phyloP scores from a whole-genome alignment of 1,140 invertebrate genomes.

The Chironomus tepperi region DNA sequence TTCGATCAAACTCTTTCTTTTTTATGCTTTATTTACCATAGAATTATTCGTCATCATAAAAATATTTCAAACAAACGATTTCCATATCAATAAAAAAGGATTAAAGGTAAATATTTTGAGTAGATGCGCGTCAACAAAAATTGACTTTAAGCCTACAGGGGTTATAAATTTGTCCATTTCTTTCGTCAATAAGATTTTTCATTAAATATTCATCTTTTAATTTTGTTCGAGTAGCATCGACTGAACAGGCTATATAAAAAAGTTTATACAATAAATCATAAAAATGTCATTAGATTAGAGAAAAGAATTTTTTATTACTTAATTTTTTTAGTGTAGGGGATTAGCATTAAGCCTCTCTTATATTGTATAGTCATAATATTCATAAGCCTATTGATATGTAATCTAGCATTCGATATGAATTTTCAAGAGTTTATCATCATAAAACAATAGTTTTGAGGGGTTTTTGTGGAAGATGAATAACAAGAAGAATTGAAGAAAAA shows the following conservation, averaged over 20 bases:
- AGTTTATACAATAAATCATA: constrained; percentile 1
- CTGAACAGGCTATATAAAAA: not conserved
- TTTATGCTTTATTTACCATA: too few species aligned
- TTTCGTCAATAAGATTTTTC: too few species aligned
- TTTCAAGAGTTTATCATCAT: not conserved
- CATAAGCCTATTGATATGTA: too few species aligned
- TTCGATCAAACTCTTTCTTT: too few species aligned
- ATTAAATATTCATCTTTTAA: too few species aligned
- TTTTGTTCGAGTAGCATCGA: too few species aligned
- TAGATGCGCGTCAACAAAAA: not conserved
- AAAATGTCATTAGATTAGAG: not conserved
- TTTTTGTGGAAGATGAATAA: not conserved
- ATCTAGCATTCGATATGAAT: not conserved
- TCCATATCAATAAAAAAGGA: constrained; percentile 18
- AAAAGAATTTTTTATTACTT: not conserved
- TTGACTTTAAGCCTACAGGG: constrained; percentile 11
- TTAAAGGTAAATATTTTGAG: constrained; percentile 17
- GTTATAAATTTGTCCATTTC: too few species aligned
- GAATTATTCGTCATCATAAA: too few species aligned
- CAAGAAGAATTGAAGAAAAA: not conserved
- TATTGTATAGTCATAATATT: not conserved
- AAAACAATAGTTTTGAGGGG: not conserved
- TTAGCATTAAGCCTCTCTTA: not conserved
- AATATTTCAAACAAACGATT: too few species aligned
- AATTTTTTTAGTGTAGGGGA: not conserved